Evolutionary conservation across 2,113 vertebrate species (phyloP).

Genomic region (Prunella himalayana): DNA sequence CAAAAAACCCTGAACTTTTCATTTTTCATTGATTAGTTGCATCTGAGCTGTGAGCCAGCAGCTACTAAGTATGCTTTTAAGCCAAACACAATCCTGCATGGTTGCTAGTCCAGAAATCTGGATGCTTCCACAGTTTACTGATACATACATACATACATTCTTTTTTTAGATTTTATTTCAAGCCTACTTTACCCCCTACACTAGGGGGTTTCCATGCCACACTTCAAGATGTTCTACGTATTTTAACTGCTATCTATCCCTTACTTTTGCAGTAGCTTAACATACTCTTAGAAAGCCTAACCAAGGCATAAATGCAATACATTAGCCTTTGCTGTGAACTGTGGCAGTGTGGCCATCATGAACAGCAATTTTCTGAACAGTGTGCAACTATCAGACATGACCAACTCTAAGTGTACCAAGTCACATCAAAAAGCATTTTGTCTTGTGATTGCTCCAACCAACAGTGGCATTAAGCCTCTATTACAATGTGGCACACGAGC

Average conservation of each 20-base stretch:
- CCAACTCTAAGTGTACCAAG: no score
- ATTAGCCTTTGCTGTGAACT: background rate
- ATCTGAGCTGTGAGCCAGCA: background rate
- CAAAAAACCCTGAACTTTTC: background rate
- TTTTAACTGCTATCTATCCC: background rate
- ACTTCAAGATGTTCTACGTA: background rate
- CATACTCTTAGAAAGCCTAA: background rate
- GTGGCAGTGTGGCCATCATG: fast-evolving
- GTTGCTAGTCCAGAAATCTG: background rate
- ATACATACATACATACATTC: fast-evolving
- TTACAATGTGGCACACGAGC: fast-evolving
- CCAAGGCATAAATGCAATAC: background rate
- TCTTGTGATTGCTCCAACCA: fast-evolving
- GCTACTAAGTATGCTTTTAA: background rate
- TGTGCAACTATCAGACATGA: fast-evolving
- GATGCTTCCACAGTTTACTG: background rate
- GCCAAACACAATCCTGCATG: background rate
- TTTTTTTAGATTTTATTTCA: background rate
- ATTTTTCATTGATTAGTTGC: fast-evolving
- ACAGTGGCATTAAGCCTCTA: fast-evolving
- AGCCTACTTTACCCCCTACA: background rate
- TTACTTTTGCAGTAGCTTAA: background rate
- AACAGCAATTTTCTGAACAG: background rate
- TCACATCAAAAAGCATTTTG: background rate
- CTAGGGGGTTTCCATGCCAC: background rate